phyloP scores from a whole-genome alignment of 2,888 invertebrate genomes.

The Horisme vitalbata region DNA sequence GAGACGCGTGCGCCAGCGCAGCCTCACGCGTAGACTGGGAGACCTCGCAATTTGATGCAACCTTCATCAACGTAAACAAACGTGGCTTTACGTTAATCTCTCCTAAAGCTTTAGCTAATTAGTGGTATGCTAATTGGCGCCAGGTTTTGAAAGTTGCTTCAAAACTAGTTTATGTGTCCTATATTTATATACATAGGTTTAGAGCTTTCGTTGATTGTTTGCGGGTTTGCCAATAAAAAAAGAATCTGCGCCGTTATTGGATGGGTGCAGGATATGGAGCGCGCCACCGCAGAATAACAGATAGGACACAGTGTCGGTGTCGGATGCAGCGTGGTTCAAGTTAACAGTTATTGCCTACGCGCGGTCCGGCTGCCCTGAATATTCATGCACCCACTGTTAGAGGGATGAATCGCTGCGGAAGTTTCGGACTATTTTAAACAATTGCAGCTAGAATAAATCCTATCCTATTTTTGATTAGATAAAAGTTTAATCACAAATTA shows the following conservation, averaged over 20 bases:
- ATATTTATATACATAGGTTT: not conserved
- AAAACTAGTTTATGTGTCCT: constrained; percentile 6
- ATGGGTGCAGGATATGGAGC: constrained; percentile 17
- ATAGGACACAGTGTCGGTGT: constrained; percentile 46
- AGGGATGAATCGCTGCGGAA: constrained; percentile 47
- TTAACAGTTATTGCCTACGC: constrained; percentile 73
- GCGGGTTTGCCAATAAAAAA: constrained; percentile 18
- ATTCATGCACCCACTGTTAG: constrained; percentile 64
- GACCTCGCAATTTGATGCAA: constrained; percentile 80
- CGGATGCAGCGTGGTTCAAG: constrained; percentile 56
- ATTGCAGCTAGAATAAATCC: too few relatives aligned
- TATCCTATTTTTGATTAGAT: too few relatives aligned
- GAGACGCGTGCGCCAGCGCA: constrained; percentile 81
- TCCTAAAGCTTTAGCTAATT: constrained; percentile 41
- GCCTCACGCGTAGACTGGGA: constrained; percentile 77
- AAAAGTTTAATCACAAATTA: too few relatives aligned
- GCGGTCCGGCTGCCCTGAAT: constrained; percentile 63
- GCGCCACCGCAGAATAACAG: constrained; percentile 40
- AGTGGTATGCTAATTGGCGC: constrained; percentile 40
- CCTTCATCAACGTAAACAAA: constrained; percentile 80
- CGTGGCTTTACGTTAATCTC: constrained; percentile 61
- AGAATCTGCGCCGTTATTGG: constrained; percentile 17
- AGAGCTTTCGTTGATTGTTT: constrained; percentile 20
- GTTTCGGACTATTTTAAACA: constrained; percentile 46
- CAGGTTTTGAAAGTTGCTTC: constrained; percentile 31